Evolutionary conservation across 2,797 vertebrate genomes (phyloP).

Genomic region (Pantherophis vulpinus): DNA sequence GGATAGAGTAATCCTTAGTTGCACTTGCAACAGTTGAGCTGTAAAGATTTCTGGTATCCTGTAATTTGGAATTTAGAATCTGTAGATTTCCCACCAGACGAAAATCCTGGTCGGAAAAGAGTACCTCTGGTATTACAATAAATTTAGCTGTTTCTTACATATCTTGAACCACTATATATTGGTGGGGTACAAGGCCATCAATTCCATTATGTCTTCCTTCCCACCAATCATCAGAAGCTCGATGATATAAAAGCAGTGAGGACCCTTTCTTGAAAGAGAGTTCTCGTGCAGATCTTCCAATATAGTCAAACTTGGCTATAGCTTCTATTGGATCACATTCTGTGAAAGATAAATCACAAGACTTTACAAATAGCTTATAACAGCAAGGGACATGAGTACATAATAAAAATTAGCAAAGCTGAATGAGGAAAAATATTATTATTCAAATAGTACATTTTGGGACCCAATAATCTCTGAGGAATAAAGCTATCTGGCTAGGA

Average conservation of each 20-base stretch:
- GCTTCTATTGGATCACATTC: conserved; percentile 98
- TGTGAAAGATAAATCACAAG: conserved; percentile 57
- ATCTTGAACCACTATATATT: conserved; percentile 98
- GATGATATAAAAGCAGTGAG: conserved; percentile 93
- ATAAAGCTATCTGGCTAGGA: neutral
- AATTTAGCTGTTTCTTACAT: conserved; percentile 81
- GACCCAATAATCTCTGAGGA: neutral
- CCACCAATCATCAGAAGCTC: conserved; percentile 99
- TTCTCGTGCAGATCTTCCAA: conserved; percentile 92
- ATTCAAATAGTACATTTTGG: neutral
- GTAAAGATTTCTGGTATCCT: neutral
- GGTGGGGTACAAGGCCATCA: conserved; percentile 95
- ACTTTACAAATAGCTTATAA: neutral
- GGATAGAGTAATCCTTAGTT: neutral
- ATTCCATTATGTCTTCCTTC: conserved; percentile 97
- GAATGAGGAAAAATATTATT: neutral
- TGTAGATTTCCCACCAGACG: neutral
- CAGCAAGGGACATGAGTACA: neutral
- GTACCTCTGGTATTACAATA: neutral
- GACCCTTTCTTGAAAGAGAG: conserved; percentile 98
- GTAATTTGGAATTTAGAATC: neutral
- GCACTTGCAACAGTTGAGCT: neutral
- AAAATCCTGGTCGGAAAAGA: neutral
- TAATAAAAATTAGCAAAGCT: neutral
- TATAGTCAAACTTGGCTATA: conserved; percentile 97